These are phyloP conservation scores for Vireo altiloquus DNA, from an alignment of 2,113 vertebrate genomes.

Conservation along the genomic window DNA sequence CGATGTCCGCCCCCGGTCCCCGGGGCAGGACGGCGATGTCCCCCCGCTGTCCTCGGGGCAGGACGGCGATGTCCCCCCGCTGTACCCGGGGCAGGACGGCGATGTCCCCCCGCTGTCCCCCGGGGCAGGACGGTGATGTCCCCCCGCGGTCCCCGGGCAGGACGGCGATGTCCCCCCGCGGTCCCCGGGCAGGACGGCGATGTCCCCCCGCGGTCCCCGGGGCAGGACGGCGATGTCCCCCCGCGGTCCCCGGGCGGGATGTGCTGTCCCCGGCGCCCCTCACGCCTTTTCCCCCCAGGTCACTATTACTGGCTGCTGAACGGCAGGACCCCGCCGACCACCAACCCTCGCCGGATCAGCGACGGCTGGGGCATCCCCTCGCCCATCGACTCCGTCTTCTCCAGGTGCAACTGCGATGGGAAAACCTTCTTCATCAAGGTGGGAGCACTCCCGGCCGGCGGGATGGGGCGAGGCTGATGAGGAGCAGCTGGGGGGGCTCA, in stretches of 20 bases:
- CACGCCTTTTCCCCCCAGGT: not conserved
- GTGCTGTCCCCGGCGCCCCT: not conserved
- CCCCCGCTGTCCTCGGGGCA: not conserved
- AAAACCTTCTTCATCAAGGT: slow-evolving; percentile 97
- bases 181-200: too few species aligned
- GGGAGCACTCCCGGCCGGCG: not conserved
- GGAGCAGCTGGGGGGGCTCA: not conserved
- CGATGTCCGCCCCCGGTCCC: too few species aligned
- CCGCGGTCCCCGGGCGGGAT: too few species aligned
- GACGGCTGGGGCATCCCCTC: slow-evolving; percentile 91
- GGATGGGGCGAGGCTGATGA: not conserved
- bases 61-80: not conserved
- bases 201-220: not conserved
- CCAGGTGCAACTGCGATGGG: slow-evolving; percentile 92
- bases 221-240: too few species aligned
- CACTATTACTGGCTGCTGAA: slow-evolving; percentile 91
- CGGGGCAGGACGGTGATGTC: not conserved
- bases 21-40: too few species aligned
- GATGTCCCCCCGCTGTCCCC: not conserved
- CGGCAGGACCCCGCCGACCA: slow-evolving; percentile 68
- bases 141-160: not conserved
- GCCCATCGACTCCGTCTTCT: slow-evolving; percentile 91
- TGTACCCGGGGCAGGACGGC: not conserved
- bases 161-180: not conserved
- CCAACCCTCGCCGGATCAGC: slow-evolving; percentile 77